Evolutionary conservation across 2,888 invertebrate genomes (phyloP), one percentile per base, ranked within the genome.

Genomic region (Nephrotoma guestfalica): DNA sequence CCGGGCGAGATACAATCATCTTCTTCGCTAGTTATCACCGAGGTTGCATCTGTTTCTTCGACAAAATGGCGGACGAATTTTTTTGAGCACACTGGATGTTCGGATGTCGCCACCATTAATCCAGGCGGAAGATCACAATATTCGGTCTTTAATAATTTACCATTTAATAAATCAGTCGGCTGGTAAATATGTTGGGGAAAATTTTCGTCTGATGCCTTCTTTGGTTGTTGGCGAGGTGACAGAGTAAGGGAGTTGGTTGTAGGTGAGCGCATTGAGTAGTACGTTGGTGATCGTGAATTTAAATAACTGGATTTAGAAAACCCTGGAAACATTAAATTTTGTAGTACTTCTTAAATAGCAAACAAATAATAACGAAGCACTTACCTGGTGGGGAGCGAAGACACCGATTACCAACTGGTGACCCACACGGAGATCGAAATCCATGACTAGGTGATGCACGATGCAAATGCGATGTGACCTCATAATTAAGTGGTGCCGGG

Each of bases 1-100:
- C 92, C 91, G 0, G 92, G 92, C 0, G 91, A 92, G 86, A 92
- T 92, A 87, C 91, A 92, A 87, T 92, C 91, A 87, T 92, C 91
- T 88, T 92, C 91, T 88, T 91, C 91, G 84, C 91, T 92, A 1
- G 92, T 92, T 51, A 92, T 91, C 4, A 92, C 92, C 0, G 91
- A 92, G 0, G 91, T 91, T 9, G 92, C 92, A 88, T 92, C 92
- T 86, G 92, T 91, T 87, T 92, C 92, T 86, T 92, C 92, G 0
- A 92, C 92, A 88, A 90, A 92, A 42, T 90, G 90, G 4, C 92
- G 89, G 85, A 89, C 89, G 40, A 92, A 89, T 87, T 91, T 91
- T 87, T 91, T 91, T 11, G 91, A 91, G 87, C 91, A 91, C 0
- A 90, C 88, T 0, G 91, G 91, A 83, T 91, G 91, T 71, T 91